Conservation (phyloP, 2,888 invertebrate species). For the Syritta pipiens region DNA sequence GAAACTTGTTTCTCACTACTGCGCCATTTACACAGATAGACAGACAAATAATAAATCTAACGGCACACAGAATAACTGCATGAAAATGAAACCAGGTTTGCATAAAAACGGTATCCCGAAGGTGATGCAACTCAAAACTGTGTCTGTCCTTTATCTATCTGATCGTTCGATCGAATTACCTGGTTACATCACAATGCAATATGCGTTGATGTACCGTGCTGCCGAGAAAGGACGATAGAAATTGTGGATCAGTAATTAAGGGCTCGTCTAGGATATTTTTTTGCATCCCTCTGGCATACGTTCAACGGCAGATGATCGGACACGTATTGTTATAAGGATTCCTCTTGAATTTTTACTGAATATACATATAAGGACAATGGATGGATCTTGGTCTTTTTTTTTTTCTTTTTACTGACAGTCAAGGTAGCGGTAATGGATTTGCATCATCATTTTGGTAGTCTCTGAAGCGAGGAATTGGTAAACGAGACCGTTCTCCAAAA, state of each 20-base stretch:
- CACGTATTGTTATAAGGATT: conserved; percentile 27
- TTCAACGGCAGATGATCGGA: conserved; percentile 59
- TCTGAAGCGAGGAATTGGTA: conserved; percentile 29
- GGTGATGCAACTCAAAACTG: conserved; percentile 51
- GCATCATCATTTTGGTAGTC: conserved; percentile 57
- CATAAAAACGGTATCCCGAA: conserved; percentile 37
- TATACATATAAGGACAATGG: conserved; percentile 52
- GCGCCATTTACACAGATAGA: too few species aligned
- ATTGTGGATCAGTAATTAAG: conserved; percentile 50
- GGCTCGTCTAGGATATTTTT: conserved; percentile 26
- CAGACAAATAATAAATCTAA: conserved; percentile 62
- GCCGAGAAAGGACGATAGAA: conserved; percentile 33
- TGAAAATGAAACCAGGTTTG: conserved; percentile 49
- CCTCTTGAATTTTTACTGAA: conserved; percentile 51
- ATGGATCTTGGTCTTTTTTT: background rate
- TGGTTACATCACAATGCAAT: conserved; percentile 47
- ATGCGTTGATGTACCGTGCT: conserved; percentile 38
- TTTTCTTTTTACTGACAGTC: conserved; percentile 12
- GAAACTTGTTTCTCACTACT: conserved; percentile 48
- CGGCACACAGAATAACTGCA: conserved; percentile 59
- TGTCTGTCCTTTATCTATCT: conserved; percentile 39
- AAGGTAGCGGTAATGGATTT: conserved; percentile 56
- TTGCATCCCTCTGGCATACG: conserved; percentile 54
- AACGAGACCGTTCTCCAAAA: conserved; percentile 1
- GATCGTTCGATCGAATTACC: conserved; percentile 63